A percentile compares a stretch with the other conserved stretches of the same genome.
Evolutionary conservation across 1,140 invertebrate genomes (phyloP).

Genomic region (Leucophenga varia): DNA sequence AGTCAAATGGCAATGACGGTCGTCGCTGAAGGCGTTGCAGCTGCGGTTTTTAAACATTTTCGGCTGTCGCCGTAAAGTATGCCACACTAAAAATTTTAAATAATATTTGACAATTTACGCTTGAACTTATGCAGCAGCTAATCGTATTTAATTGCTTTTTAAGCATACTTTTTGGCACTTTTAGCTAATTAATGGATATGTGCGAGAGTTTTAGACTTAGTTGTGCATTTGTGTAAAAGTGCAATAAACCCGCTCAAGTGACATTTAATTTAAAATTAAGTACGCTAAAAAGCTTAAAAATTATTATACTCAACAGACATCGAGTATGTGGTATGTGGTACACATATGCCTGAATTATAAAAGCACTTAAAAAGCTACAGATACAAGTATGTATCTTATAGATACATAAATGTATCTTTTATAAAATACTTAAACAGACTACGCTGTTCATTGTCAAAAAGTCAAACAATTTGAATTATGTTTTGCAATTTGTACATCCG

Average conservation of each 20-base stretch:
- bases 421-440: background rate
- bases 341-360: too few relatives aligned
- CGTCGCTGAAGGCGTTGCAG: too few relatives aligned
- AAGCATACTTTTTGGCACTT: constrained; percentile 45
- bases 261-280: too few relatives aligned
- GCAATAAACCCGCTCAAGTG: too few relatives aligned
- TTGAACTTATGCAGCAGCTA: constrained; percentile 27
- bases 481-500: constrained; percentile 53
- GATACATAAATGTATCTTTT: too few relatives aligned
- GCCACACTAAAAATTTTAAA: constrained; percentile 9
- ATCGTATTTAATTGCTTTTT: constrained; percentile 56
- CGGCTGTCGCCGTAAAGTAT: constrained; percentile 26
- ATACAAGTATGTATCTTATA: constrained; percentile 20
- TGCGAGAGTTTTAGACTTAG: too few relatives aligned
- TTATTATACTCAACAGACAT: too few relatives aligned
- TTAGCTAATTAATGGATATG: constrained; percentile 41
- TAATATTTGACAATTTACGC: background rate
- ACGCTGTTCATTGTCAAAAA: constrained; percentile 43
- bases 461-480: constrained; percentile 56
- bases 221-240: too few relatives aligned
- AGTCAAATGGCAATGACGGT: constrained; percentile 28
- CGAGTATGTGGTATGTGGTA: too few relatives aligned
- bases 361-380: constrained; percentile 5
- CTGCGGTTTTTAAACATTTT: background rate
- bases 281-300: too few relatives aligned